phyloP scores from a whole-genome alignment of 2,888 invertebrate genomes.

The Oxytorus armatus region DNA sequence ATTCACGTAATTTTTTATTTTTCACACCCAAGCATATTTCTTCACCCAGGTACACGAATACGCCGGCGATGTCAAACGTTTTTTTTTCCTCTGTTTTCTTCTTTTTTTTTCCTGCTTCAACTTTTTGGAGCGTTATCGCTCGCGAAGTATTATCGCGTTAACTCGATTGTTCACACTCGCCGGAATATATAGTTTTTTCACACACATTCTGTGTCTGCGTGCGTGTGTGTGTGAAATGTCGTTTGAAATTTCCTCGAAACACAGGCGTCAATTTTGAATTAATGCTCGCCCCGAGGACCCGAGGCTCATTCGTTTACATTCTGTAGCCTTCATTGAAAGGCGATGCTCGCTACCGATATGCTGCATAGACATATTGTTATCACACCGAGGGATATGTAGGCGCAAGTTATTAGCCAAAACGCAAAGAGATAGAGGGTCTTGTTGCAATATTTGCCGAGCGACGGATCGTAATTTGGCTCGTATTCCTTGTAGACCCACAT shows the following conservation, averaged over 20 bases:
- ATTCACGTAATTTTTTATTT: no score
- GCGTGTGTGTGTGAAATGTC: no score
- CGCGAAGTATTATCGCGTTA: no score
- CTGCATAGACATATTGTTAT: conserved; percentile 86
- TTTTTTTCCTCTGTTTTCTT: not conserved
- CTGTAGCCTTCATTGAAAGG: conserved; percentile 79
- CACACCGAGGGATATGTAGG: conserved; percentile 87
- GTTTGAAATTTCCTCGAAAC: not conserved
- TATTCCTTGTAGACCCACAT: conserved; percentile 90
- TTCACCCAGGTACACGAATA: no score
- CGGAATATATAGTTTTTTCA: no score
- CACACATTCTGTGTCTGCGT: conserved; percentile 14
- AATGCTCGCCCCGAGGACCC: conserved; percentile 18
- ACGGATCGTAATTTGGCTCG: conserved; percentile 86
- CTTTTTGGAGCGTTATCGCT: no score
- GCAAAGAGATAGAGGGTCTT: conserved; percentile 89
- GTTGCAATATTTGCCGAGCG: conserved; percentile 87
- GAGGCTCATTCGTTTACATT: conserved; percentile 72
- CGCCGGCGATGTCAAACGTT: no score
- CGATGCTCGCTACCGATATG: conserved; percentile 85
- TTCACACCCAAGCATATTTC: no score
- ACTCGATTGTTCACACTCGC: no score
- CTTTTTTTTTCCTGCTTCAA: no score
- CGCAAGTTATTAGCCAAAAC: conserved; percentile 89
- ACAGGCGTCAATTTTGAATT: not conserved